phyloP scores from a whole-genome alignment of 1,140 invertebrate genomes.

The Papilio polytes region DNA sequence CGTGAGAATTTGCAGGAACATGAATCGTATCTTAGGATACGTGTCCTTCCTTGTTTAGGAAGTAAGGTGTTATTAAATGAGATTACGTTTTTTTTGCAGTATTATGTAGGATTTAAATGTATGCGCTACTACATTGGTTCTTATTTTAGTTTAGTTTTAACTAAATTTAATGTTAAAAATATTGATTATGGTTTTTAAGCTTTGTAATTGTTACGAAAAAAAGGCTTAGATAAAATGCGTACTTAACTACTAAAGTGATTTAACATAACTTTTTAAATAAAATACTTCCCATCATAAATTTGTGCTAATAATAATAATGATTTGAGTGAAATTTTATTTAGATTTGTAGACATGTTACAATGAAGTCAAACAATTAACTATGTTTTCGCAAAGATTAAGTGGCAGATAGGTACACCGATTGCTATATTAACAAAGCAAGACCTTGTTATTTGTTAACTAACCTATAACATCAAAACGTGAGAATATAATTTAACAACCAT shows the following conservation, averaged over 20 bases:
- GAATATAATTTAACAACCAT: neutral
- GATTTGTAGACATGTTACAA: too few species aligned
- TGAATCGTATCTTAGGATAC: slow-evolving; percentile 13
- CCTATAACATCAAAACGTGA: neutral
- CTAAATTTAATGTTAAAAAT: neutral
- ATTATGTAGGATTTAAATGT: neutral
- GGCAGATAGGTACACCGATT: too few species aligned
- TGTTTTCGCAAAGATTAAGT: neutral
- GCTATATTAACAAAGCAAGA: neutral
- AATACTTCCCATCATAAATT: too few species aligned
- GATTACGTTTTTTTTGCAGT: neutral
- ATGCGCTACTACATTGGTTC: neutral
- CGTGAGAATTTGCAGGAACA: slow-evolving; percentile 63
- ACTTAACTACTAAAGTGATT: too few species aligned
- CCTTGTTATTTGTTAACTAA: neutral
- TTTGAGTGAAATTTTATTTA: too few species aligned
- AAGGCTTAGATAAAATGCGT: too few species aligned
- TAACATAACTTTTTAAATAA: too few species aligned
- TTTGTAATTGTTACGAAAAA: too few species aligned
- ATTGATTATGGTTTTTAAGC: too few species aligned
- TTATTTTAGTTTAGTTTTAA: neutral
- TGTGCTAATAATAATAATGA: too few species aligned
- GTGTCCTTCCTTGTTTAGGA: neutral
- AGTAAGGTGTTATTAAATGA: slow-evolving; percentile 11
- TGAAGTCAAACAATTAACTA: neutral